Base-by-base conservation (phyloP, 2,888 invertebrate genomes). In the Ryuthela nishihirai region DNA sequence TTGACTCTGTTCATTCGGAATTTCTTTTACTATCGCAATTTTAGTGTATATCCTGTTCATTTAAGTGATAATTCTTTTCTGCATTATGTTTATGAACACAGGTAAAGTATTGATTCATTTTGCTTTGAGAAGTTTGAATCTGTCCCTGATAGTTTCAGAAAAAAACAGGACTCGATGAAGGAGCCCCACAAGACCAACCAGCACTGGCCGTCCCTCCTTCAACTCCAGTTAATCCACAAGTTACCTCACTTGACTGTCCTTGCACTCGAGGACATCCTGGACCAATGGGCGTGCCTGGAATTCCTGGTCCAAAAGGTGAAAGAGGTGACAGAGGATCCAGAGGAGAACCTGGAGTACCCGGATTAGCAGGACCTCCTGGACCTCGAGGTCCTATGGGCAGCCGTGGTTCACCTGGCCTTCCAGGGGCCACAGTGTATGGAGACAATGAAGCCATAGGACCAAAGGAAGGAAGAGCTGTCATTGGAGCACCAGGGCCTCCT, bases 271-370 rank as follows among this genome's bases (percentile, higher is more conserved):
- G 58, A 15, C 34, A n/a, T 15, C 34, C 34, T 34, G 41, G 41
- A 10, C 41, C 45, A 15, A 45, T 29, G 10, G 60, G 60, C 12
- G 18, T 18, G 9, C 41, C 49, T 2, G 61, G 61, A 7, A 47
- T 39, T 23, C 21, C 29, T 4, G 61, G 61, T 1, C 26, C 38
- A 4, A 48, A 50, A 42, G 61, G 61, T 5, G 47, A 38, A 10
- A 17, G 17, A 7, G 61, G 61, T 3, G 32, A 12, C 6, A 41
- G 21, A n/a, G 61, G 61, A 3, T 21, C 6, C 3, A 26, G 21
- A 21, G 61, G 61, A 12, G 46, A 44, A 3, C 52, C 47, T 4
- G 62, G 62, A 3, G 38, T 29, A 15, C 53, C 55, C 1, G 61
- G 54, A 10, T 39, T 15, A 15, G 10, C 45, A 32, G 29, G 38